Evolutionary conservation across 2,888 invertebrate species (phyloP).

Genomic region (Dexiosoma caninum): DNA sequence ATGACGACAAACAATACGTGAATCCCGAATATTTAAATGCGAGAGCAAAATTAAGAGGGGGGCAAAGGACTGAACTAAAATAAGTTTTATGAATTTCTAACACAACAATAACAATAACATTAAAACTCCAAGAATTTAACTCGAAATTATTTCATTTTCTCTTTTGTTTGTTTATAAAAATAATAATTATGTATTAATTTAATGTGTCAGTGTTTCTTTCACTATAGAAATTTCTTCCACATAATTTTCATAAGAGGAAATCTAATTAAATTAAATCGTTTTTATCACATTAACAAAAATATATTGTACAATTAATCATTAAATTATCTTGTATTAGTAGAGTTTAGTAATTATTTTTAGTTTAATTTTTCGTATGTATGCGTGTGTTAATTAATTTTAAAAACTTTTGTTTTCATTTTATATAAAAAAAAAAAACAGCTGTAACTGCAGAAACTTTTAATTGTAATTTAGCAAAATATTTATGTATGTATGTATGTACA

Average conservation of each 20-base stretch:
- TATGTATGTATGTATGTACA: background rate
- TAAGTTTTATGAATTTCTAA: constrained; percentile 68
- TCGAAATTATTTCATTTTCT: constrained; percentile 55
- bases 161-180: background rate
- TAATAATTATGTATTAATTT: background rate
- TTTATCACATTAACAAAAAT: constrained; percentile 13
- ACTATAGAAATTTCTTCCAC: constrained; percentile 62
- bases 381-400: constrained; percentile 42
- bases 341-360: constrained; percentile 16
- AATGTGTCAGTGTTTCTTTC: background rate
- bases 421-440: background rate
- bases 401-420: constrained; percentile 9
- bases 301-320: constrained; percentile 47
- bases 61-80: constrained; percentile 71
- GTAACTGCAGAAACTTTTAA: background rate
- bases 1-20: constrained; percentile 77
- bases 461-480: constrained; percentile 23
- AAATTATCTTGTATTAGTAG: too few relatives aligned
- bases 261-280: background rate
- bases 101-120: constrained; percentile 12
- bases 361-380: constrained; percentile 39
- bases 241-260: constrained; percentile 29
- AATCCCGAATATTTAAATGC: constrained; percentile 82
- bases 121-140: constrained; percentile 19
- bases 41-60: constrained; percentile 81